Base-by-base conservation (phyloP, 2,888 invertebrate species). In the Ennomos fuscantarius region DNA sequence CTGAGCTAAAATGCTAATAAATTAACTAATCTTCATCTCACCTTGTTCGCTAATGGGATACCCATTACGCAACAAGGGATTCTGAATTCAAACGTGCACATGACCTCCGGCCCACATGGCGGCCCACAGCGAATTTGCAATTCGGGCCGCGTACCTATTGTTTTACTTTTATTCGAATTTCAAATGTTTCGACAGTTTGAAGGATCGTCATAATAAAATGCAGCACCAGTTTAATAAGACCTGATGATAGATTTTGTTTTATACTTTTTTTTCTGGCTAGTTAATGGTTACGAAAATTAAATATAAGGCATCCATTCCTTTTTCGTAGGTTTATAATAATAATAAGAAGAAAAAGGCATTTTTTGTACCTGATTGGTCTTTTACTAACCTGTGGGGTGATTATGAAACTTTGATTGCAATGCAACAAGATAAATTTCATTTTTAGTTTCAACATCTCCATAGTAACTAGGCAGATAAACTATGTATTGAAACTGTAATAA, bases 71-170 rank as follows among this genome's bases (percentile, higher is more conserved):
- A 63, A 64, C 54, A 55, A 56, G 70, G 73, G 71, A 72, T 72
- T 69, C 72, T 63, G 68, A 78, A 79, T 77, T 80, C 75, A 71
- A 79, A 73, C 73, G 76, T 78, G 74, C 75, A 75, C 74, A 73
- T 84, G 88, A 88, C 91, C 91, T 91, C 87, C 86, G 80, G 76
- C 91, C 91, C 90, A 91, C 91, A 90, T 89, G 86, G 73, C 80
- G 70, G 76, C 90, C 89, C 84, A 88, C 89, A 83, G 82, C 78
- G 73, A 69, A 89, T 87, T 88, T 87, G 82, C 78, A 74, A 91
- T 90, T 90, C 89, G 75, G 80, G 79, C 78, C 82, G 84, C 89
- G 86, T 85, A 74, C 63, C 83, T 84, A 87, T 87, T 90, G 89
- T 90, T 82, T 86, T 81, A 86, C 81, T 86, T 88, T 86, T 86